phyloP scores from a whole-genome alignment of 2,113 vertebrate species.

The Falcunculus frontatus region DNA sequence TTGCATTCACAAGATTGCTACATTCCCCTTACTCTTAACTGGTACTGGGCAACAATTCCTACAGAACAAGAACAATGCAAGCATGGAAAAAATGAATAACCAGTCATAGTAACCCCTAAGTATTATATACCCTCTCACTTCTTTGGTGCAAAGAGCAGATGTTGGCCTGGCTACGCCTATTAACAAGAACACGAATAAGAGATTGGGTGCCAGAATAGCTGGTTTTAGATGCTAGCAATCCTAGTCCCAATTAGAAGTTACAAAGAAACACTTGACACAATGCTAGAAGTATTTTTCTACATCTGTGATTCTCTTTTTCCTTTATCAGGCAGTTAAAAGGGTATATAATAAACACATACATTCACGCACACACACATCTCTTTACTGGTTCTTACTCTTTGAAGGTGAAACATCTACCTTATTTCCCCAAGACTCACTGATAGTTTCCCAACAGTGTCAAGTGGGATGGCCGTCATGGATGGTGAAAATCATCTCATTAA shows the following conservation, averaged over 20 bases:
- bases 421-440: background rate
- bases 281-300: background rate
- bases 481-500: background rate
- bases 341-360: background rate
- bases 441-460: background rate
- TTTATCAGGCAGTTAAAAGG: background rate
- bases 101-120: background rate
- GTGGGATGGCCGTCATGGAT: background rate
- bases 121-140: background rate
- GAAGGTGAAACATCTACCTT: background rate
- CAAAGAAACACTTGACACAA: background rate
- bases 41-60: background rate
- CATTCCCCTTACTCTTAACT: background rate
- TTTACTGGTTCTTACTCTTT: background rate
- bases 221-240: background rate
- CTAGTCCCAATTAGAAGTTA: background rate
- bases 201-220: background rate
- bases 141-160: background rate
- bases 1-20: background rate
- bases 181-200: background rate
- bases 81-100: background rate
- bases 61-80: background rate
- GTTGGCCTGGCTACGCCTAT: background rate
- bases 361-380: fast-evolving
- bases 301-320: background rate